Conservation (phyloP, 2,113 vertebrate genomes). For the Phylloscopus whistleri region DNA sequence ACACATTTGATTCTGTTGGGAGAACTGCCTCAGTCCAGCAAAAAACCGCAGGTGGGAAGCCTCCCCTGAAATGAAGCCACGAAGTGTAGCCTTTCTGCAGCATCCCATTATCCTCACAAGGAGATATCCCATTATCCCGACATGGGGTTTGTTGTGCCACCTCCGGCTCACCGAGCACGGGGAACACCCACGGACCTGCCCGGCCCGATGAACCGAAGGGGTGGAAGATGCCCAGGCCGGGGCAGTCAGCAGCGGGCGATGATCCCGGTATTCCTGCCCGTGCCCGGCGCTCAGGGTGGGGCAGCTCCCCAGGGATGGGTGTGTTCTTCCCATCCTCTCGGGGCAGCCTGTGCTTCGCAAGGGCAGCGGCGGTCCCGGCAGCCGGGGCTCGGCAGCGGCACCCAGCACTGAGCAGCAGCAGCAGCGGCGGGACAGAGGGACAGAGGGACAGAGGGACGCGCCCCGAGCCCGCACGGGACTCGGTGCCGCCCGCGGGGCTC, state of each 20-base stretch:
- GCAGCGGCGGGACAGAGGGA: too few species aligned
- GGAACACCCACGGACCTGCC: neutral
- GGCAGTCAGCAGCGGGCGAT: neutral
- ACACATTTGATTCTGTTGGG: slow-evolving; percentile 81
- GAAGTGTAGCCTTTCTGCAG: neutral
- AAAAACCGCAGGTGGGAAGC: neutral
- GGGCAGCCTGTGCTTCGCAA: too few species aligned
- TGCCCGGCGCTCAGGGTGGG: neutral
- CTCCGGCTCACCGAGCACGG: neutral
- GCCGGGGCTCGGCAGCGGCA: neutral
- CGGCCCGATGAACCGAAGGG: fast-evolving
- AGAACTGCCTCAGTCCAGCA: slow-evolving; percentile 80
- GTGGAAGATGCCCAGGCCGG: neutral
- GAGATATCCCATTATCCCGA: neutral
- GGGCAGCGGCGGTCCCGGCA: neutral
- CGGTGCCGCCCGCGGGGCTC: neutral
- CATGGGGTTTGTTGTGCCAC: neutral
- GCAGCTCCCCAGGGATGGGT: fast-evolving
- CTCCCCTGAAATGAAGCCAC: neutral
- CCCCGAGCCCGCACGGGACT: too few species aligned
- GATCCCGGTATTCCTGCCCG: neutral
- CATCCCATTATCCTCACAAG: neutral
- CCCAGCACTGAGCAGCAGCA: fast-evolving
- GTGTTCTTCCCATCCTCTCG: neutral
- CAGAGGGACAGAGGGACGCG: neutral